Conservation (phyloP, 2,113 vertebrate genomes). For the Uria aalge region DNA sequence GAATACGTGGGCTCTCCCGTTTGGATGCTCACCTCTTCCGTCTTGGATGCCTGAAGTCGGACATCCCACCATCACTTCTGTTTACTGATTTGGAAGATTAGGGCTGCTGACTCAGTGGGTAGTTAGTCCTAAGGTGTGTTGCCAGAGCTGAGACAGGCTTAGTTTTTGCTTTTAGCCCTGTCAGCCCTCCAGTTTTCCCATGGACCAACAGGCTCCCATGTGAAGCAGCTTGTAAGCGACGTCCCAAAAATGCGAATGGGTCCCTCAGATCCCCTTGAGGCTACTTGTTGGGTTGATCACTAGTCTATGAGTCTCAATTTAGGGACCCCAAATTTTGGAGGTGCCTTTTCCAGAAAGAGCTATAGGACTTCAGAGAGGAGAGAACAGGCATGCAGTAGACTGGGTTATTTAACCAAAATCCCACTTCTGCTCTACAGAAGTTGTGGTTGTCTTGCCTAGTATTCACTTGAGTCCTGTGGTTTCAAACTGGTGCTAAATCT, state of each 20-base stretch:
- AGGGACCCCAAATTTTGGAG: neutral
- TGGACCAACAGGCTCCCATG: neutral
- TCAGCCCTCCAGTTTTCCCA: neutral
- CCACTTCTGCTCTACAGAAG: conserved; percentile 11
- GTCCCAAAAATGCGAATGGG: neutral
- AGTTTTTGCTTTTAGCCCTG: neutral
- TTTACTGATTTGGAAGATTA: neutral
- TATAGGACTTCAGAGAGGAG: neutral
- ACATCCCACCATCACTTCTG: neutral
- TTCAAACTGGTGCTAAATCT: conserved; percentile 46
- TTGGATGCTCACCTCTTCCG: neutral
- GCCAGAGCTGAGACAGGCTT: neutral
- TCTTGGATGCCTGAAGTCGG: neutral
- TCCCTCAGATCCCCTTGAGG: neutral
- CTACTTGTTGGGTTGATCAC: neutral
- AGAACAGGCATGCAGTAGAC: neutral
- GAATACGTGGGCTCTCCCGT: accelerated
- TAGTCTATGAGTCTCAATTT: neutral
- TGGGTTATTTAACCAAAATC: neutral
- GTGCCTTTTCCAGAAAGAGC: neutral
- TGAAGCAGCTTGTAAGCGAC: neutral
- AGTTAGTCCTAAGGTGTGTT: neutral
- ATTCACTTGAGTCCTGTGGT: neutral
- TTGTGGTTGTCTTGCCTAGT: neutral
- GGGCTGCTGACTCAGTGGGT: neutral